phyloP scores from a whole-genome alignment of 2,113 vertebrate genomes.

The Amphilophus citrinellus region DNA sequence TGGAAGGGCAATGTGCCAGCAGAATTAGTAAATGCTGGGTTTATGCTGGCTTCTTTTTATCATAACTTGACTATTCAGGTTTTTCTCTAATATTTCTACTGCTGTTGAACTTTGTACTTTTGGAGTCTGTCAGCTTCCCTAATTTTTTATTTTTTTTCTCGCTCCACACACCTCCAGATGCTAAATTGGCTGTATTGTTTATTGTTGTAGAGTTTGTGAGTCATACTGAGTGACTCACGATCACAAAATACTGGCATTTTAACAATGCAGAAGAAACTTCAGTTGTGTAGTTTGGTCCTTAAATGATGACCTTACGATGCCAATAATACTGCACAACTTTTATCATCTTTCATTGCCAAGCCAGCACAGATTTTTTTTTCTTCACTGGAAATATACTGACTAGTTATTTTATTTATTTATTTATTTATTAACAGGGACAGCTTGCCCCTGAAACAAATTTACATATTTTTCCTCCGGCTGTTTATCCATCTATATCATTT shows the following conservation, averaged over 20 bases:
- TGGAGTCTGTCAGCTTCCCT: slow-evolving; percentile 9
- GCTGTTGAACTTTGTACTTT: slow-evolving; percentile 17
- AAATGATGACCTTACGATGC: slow-evolving; percentile 5
- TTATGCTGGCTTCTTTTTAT: background rate
- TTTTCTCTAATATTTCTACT: slow-evolving; percentile 6
- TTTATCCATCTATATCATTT: background rate
- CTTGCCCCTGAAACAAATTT: slow-evolving; percentile 1
- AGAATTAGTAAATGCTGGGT: background rate
- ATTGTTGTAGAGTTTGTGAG: slow-evolving; percentile 28
- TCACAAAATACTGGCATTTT: slow-evolving; percentile 38
- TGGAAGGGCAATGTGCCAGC: background rate
- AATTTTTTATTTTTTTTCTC: slow-evolving; percentile 24
- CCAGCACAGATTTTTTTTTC: background rate
- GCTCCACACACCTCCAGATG: slow-evolving; percentile 29
- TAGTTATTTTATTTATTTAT: background rate
- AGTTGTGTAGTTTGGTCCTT: slow-evolving; percentile 16
- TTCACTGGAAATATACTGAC: background rate
- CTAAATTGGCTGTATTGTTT: slow-evolving; percentile 38
- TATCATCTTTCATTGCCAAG: background rate
- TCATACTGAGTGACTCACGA: slow-evolving; percentile 33
- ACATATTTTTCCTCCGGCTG: background rate
- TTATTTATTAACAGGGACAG: background rate
- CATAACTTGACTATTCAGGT: background rate
- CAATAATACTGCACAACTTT: background rate
- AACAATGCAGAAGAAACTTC: slow-evolving; percentile 25